Percentiles rank a stretch among this genome's conserved stretches.
phyloP scores from a whole-genome alignment of 53 echinoderm and acorn worm genomes.

The Luidia sarsii region DNA sequence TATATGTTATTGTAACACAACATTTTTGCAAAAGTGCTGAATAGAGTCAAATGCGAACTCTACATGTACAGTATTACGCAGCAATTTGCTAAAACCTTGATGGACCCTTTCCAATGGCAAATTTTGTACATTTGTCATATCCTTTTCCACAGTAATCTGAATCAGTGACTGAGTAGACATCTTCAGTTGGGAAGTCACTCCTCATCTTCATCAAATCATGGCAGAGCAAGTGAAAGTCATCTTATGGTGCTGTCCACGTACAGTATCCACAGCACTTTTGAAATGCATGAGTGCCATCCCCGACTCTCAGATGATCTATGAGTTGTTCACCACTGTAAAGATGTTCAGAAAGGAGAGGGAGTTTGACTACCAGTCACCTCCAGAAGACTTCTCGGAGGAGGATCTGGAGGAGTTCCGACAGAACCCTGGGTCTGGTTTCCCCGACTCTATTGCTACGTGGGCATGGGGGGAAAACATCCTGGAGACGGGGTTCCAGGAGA shows the following conservation, averaged over 20 bases:
- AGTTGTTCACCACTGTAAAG: conserved; percentile 1
- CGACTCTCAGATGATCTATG: conserved; percentile 13
- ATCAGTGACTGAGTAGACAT: no score
- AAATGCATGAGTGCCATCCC: conserved; percentile 16
- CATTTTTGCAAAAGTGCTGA: no score
- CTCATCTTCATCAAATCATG: no score
- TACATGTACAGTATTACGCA: no score
- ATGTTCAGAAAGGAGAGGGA: neutral
- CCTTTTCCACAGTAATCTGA: no score
- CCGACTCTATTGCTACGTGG: neutral
- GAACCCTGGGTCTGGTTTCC: neutral
- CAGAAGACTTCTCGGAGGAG: neutral
- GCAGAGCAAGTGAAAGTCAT: no score
- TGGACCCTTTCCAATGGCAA: no score
- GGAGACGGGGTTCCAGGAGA: neutral
- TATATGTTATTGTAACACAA: no score
- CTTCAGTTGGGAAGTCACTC: no score
- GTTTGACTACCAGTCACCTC: neutral
- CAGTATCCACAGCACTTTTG: neutral
- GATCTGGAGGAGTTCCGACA: neutral
- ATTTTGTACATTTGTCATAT: no score
- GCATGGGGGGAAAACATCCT: neutral
- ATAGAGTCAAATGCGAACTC: no score
- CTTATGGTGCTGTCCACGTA: neutral
- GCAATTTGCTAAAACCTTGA: no score